phyloP scores from a whole-genome alignment of 2,888 invertebrate genomes.

The Drosophila prostipennis region DNA sequence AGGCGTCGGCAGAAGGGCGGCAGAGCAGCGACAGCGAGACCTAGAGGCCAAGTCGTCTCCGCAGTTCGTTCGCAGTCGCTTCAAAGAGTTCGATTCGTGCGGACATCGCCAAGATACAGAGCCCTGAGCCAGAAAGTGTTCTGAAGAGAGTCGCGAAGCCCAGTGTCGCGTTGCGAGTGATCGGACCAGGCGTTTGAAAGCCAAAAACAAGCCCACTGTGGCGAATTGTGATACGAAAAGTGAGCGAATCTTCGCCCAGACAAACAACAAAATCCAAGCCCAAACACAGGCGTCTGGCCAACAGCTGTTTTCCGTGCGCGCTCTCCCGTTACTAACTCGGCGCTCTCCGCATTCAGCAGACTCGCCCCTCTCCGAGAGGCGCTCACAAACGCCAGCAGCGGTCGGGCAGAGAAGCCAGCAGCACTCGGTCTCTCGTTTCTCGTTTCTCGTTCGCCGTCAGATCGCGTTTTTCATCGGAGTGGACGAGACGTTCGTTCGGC shows the following conservation, averaged over 20 bases:
- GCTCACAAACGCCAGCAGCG: conserved; percentile 6
- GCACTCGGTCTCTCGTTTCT: not conserved
- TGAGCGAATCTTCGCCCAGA: conserved; percentile 38
- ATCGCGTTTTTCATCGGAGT: conserved; percentile 6
- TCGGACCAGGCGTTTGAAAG: not conserved
- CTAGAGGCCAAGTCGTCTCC: not conserved
- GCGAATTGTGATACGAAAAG: conserved; percentile 13
- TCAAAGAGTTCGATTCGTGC: conserved; percentile 5
- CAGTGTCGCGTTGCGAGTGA: not conserved
- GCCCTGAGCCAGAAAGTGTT: not conserved
- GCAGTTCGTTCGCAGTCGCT: not conserved
- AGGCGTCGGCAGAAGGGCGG: conserved; percentile 33
- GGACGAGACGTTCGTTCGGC: conserved; percentile 1
- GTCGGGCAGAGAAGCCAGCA: not conserved
- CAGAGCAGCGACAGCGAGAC: conserved; percentile 12
- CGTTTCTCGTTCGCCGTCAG: not conserved
- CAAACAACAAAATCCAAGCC: conserved; percentile 27
- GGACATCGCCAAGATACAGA: not conserved
- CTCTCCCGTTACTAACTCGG: conserved; percentile 6
- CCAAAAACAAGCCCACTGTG: conserved; percentile 5
- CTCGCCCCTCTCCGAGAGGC: not conserved
- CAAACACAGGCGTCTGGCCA: conserved; percentile 7
- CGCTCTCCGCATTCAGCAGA: conserved; percentile 8
- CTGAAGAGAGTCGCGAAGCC: not conserved
- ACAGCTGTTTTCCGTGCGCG: conserved; percentile 20